Conservation (phyloP, 1,140 invertebrate species). For the Tribolium madens region DNA sequence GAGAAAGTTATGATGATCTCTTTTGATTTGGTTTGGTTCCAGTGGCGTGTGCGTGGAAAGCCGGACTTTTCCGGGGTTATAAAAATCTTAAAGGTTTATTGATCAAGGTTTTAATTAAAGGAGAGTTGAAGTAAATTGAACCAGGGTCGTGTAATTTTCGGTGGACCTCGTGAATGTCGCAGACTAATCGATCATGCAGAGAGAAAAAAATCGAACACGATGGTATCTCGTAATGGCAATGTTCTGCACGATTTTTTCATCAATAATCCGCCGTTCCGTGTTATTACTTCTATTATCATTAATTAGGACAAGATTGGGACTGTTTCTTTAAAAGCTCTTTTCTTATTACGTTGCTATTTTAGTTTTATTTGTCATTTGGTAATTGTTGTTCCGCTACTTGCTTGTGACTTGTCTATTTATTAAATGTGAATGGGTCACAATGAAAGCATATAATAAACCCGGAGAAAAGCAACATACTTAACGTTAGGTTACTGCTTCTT, state of each 20-base stretch:
- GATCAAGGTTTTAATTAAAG: background rate
- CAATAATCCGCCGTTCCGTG: background rate
- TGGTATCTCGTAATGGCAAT: background rate
- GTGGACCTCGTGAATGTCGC: background rate
- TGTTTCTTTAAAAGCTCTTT: background rate
- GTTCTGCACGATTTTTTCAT: background rate
- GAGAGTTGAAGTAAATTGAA: background rate
- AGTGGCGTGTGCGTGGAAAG: slow-evolving; percentile 23
- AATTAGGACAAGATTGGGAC: background rate
- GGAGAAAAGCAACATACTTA: background rate
- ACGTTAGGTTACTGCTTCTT: background rate
- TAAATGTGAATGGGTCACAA: background rate
- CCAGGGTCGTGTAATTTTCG: background rate
- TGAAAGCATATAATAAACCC: background rate
- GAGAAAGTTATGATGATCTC: slow-evolving; percentile 52
- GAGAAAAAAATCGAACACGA: background rate
- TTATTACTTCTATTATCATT: background rate
- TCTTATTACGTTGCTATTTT: background rate
- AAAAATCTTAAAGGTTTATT: background rate
- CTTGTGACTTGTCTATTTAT: background rate
- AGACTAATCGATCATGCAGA: background rate
- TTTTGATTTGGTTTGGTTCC: slow-evolving; percentile 46
- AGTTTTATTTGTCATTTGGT: background rate
- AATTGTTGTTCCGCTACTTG: background rate
- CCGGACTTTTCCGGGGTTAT: background rate